phyloP scores from a whole-genome alignment of 2,797 vertebrate genomes.

The Clarias platycephalus region DNA sequence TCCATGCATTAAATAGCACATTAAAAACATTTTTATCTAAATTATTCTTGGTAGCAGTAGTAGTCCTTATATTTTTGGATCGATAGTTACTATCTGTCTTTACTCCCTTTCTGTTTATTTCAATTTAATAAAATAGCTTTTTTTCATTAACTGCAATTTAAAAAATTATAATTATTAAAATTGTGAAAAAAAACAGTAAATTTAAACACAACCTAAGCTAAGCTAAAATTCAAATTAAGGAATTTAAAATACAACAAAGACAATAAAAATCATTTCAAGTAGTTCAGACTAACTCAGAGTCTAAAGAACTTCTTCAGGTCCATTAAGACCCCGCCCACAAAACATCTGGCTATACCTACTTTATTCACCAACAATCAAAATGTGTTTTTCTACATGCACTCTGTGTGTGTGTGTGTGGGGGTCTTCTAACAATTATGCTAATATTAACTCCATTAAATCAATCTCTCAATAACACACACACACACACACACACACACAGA shows the following conservation, averaged over 20 bases:
- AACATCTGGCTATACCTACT: background rate
- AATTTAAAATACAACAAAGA: background rate
- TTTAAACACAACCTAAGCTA: background rate
- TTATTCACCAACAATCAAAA: background rate
- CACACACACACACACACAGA: slow-evolving; percentile 11
- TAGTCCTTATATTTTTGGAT: background rate
- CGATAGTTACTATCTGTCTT: background rate
- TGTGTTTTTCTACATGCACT: background rate
- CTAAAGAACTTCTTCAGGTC: background rate
- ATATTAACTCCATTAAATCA: background rate
- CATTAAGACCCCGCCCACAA: background rate
- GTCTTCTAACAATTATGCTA: background rate
- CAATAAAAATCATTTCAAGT: background rate
- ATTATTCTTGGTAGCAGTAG: too few species aligned
- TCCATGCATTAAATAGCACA: background rate
- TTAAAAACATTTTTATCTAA: background rate
- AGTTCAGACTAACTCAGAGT: background rate
- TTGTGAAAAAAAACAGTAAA: background rate
- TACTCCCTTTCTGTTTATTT: background rate
- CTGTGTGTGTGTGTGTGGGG: background rate
- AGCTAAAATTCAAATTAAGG: background rate
- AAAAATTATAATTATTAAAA: background rate
- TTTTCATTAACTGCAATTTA: background rate
- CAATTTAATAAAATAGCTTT: background rate
- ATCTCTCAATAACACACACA: background rate